Base-by-base conservation (phyloP, 2,113 vertebrate species). In the Erythrolamprus reginae region DNA sequence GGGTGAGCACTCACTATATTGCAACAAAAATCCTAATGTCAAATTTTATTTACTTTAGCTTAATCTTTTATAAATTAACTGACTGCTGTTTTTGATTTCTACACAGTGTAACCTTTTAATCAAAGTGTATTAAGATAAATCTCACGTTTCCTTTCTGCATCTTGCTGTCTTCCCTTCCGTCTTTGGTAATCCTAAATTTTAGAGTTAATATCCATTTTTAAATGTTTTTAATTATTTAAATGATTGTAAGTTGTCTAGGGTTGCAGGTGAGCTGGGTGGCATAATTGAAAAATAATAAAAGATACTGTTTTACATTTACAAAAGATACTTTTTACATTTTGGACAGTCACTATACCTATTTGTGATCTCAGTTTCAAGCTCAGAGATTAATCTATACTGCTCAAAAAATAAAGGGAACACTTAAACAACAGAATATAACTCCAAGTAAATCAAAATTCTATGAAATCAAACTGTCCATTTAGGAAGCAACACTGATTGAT, bases 271-370 rank as follows among this genome's bases (percentile, higher is more conserved):
- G 61, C n/a, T 65, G 61, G 61, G 28, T 65, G 28, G 61, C 28
- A 33, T 65, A 65, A 33, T n/a, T 65, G 28, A 65, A 65, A 65
- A n/a, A n/a, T n/a, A 65, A 65, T 13, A 58, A 58, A 58, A 65
- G 12, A 17, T 77, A 77, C 33, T 38, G 33, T 77, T 1, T 8
- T 70, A n/a, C n/a, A n/a, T n/a, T n/a, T n/a, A n/a, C n/a, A n/a
- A n/a, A n/a, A n/a, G n/a, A n/a, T n/a, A n/a, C n/a, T 38, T 38
- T 38, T 1, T 3, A 28, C 10, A 24, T 9, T 13, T 2, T 0
- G 5, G n/a, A 70, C 28, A 65, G n/a, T 65, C 26, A 65, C 10
- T n/a, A 28, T 15, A 65, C n/a, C n/a, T 77, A 38, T 38, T 77
- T 77, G 6, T 77, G 65, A 77, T 77, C n/a, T 77, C 13, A 33